Conservation (phyloP, 1,140 invertebrate genomes). For the Papilio aristodemus region DNA sequence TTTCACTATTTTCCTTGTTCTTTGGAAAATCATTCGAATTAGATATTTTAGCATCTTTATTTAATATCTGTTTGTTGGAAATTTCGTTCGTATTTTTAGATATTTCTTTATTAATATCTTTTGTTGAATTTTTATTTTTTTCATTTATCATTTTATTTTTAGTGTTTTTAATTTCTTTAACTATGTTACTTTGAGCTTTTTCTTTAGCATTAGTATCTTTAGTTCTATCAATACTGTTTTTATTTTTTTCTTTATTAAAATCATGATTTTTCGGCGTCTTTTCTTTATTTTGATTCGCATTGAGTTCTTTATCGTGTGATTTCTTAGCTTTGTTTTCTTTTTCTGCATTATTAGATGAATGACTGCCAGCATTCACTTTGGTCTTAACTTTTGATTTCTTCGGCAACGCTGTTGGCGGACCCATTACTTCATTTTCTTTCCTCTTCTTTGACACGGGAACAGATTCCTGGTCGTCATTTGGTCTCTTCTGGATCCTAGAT, state of each 20-base stretch:
- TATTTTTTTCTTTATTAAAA: constrained; percentile 26
- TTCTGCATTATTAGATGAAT: constrained; percentile 38
- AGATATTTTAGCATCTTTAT: background rate
- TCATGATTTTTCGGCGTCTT: too few species aligned
- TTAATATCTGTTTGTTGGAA: background rate
- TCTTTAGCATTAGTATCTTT: constrained; percentile 25
- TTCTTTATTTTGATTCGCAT: constrained; percentile 17
- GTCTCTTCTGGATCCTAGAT: constrained; percentile 35
- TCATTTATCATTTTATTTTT: constrained; percentile 29
- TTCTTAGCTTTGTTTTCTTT: constrained; percentile 10
- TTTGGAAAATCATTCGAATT: too few species aligned
- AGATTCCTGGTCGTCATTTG: constrained; percentile 42
- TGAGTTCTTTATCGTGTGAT: constrained; percentile 14
- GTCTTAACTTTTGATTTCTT: constrained; percentile 54
- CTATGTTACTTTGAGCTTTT: constrained; percentile 13
- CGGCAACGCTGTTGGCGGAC: constrained; percentile 60
- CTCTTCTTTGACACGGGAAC: constrained; percentile 35
- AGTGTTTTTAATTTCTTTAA: constrained; percentile 29
- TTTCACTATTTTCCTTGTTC: constrained; percentile 18
- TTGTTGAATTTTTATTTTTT: constrained; percentile 27
- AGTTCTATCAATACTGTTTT: too few species aligned
- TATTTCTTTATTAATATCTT: constrained; percentile 27
- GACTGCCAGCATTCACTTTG: constrained; percentile 43
- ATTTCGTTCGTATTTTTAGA: background rate
- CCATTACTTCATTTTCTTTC: constrained; percentile 58